These are phyloP conservation scores for Holotrichia oblita DNA, from an alignment of 1,140 invertebrate genomes.

Conservation along the genomic window DNA sequence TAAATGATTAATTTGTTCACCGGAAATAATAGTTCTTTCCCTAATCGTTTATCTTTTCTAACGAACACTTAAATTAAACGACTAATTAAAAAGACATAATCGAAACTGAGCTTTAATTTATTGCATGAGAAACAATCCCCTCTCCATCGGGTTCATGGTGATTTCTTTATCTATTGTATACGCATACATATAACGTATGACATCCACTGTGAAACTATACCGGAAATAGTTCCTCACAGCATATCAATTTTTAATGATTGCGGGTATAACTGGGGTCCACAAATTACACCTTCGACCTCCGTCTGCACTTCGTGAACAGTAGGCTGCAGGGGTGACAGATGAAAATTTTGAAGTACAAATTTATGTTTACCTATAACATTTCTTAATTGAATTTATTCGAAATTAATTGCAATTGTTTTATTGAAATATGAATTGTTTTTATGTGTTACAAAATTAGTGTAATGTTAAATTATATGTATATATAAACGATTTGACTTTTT, in stretches of 20 bases:
- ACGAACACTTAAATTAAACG: background rate
- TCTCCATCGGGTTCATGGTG: background rate
- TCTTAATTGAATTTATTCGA: background rate
- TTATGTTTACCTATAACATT: background rate
- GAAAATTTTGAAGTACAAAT: background rate
- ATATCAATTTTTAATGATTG: constrained; percentile 42
- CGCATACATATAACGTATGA: background rate
- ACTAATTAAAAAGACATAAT: constrained; percentile 33
- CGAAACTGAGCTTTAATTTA: constrained; percentile 4
- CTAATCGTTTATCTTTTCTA: background rate
- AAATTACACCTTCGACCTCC: constrained; percentile 44
- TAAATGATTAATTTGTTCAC: constrained; percentile 1
- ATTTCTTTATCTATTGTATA: background rate
- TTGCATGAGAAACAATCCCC: background rate
- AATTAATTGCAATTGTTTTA: no score
- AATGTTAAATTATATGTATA: no score
- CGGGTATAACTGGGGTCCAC: constrained; percentile 23
- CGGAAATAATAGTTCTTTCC: constrained; percentile 27
- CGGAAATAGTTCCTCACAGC: constrained; percentile 1
- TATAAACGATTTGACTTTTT: no score
- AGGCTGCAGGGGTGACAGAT: background rate
- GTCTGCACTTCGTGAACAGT: constrained; percentile 20
- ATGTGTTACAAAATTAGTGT: no score
- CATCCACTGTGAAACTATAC: background rate
- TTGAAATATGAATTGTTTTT: no score